phyloP scores from a whole-genome alignment of 2,113 vertebrate genomes.

The Dasyurus viverrinus region DNA sequence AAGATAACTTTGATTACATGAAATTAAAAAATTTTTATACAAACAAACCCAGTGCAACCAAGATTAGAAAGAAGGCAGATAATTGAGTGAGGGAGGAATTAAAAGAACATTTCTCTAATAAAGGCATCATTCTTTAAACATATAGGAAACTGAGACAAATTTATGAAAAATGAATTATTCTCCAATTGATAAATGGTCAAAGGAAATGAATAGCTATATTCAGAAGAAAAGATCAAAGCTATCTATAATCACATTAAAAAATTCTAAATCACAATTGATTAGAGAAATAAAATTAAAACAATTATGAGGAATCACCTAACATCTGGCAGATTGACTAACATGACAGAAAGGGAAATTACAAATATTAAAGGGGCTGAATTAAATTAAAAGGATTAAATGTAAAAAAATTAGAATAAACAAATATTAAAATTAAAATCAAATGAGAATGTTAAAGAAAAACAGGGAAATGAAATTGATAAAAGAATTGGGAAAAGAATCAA shows the following conservation, averaged over 20 bases:
- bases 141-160: neutral
- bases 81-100: neutral
- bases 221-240: neutral
- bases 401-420: neutral
- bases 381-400: neutral
- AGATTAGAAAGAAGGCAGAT: neutral
- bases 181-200: neutral
- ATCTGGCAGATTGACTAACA: neutral
- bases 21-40: neutral
- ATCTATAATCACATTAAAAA: neutral
- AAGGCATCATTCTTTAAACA: neutral
- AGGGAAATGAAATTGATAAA: neutral
- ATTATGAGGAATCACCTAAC: neutral
- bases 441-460: neutral
- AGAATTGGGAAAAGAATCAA: neutral
- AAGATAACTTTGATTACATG: neutral
- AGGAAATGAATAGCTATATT: neutral
- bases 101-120: neutral
- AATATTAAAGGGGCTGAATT: neutral
- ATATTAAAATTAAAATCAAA: neutral
- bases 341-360: neutral
- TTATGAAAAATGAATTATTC: neutral
- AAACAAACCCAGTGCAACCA: neutral
- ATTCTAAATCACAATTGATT: neutral
- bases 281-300: neutral